A percentile compares a stretch with the other conserved stretches of the same genome.
These are phyloP conservation scores for Drosophila pseudoobscura DNA, from an alignment of 1,140 invertebrate genomes.

Conservation along the genomic window DNA sequence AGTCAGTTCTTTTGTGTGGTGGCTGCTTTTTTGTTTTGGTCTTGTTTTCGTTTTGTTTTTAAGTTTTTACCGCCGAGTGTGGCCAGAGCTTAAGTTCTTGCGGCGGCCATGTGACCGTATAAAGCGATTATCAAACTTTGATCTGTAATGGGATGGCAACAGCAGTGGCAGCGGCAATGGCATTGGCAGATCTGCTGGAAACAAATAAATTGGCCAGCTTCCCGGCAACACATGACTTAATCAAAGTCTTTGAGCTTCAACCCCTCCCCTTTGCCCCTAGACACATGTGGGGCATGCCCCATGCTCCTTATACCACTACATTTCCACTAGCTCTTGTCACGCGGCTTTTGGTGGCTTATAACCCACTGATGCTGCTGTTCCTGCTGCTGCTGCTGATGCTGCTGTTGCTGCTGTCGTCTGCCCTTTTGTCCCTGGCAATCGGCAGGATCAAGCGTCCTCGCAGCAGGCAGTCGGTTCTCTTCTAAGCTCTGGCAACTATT, in stretches of 20 bases:
- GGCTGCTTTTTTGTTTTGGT: slow-evolving; percentile 8
- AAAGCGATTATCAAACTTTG: slow-evolving; percentile 49
- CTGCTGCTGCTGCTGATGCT: slow-evolving; percentile 6
- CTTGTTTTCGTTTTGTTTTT: slow-evolving; percentile 1
- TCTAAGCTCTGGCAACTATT: slow-evolving; percentile 18
- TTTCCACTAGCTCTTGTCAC: slow-evolving; percentile 24
- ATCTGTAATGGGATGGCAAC: slow-evolving; percentile 17
- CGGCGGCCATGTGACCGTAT: slow-evolving; percentile 38
- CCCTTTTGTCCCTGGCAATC: slow-evolving; percentile 15
- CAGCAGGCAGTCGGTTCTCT: slow-evolving; percentile 27
- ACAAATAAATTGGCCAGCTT: slow-evolving; percentile 37
- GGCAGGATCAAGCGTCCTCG: slow-evolving; percentile 34
- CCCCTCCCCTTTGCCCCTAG: no score
- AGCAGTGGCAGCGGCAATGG: background rate
- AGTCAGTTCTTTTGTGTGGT: slow-evolving; percentile 25
- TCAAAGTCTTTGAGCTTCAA: slow-evolving; percentile 15
- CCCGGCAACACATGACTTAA: slow-evolving; percentile 6
- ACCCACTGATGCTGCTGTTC: slow-evolving; percentile 22
- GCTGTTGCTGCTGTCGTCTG: slow-evolving; percentile 16
- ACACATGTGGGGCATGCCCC: background rate
- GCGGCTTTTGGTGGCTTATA: slow-evolving; percentile 48
- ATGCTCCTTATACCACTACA: background rate
- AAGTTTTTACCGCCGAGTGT: slow-evolving; percentile 31
- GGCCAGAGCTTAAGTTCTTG: slow-evolving; percentile 34
- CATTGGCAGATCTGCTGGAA: slow-evolving; percentile 7